These are phyloP conservation scores for Nibea coibor DNA, from an alignment of 2,113 vertebrate genomes.

Conservation along the genomic window DNA sequence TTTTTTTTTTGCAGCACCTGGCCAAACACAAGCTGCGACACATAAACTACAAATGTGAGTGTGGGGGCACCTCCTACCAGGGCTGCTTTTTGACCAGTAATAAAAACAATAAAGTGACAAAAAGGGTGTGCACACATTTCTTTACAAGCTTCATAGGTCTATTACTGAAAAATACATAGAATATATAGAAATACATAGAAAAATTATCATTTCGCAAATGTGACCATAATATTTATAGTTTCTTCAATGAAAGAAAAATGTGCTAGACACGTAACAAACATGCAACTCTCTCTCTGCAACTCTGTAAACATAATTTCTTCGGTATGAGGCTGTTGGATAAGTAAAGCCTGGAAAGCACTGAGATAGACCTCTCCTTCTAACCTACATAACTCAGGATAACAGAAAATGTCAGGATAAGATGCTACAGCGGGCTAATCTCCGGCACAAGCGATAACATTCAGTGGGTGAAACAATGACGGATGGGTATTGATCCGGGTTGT, in stretches of 20 bases:
- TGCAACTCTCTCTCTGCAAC: neutral
- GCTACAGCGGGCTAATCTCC: conserved; percentile 74
- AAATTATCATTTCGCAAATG: neutral
- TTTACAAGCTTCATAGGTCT: neutral
- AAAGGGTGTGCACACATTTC: neutral
- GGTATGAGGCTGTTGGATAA: neutral
- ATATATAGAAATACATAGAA: neutral
- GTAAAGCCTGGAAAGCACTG: conserved; percentile 1
- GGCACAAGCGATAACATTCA: conserved; percentile 79
- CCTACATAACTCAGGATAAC: conserved; percentile 59
- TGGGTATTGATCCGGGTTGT: conserved; percentile 79
- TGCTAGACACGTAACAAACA: neutral
- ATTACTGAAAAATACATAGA: neutral
- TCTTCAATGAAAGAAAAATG: neutral
- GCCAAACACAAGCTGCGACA: neutral
- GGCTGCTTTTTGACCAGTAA: neutral
- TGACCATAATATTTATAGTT: neutral
- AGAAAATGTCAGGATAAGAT: conserved; percentile 73
- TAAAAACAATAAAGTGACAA: neutral
- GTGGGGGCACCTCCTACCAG: no score
- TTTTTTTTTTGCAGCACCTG: neutral
- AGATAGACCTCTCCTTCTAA: conserved; percentile 36
- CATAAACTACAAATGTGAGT: neutral
- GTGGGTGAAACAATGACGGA: conserved; percentile 75
- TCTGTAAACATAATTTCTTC: neutral